Evolutionary conservation across 2,797 vertebrate genomes (phyloP).

Genomic region (Eulemur coronatus): DNA sequence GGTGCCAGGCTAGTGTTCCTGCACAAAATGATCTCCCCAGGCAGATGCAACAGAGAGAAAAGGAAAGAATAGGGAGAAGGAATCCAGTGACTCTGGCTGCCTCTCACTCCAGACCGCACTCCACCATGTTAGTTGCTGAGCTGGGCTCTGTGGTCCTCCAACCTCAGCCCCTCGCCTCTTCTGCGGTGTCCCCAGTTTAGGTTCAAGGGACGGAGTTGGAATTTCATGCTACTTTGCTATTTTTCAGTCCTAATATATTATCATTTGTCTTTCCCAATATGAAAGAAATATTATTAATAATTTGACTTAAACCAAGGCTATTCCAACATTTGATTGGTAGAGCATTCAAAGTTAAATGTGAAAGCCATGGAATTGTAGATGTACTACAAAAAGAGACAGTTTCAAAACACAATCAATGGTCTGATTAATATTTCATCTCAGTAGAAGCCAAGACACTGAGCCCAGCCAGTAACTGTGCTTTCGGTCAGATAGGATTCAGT

Average conservation of each 20-base stretch:
- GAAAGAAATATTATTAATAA: conserved; percentile 15
- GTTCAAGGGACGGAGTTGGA: neutral
- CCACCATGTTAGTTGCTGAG: neutral
- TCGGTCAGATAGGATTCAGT: neutral
- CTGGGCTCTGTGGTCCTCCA: neutral
- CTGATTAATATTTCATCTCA: conserved; percentile 51
- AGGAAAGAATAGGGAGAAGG: neutral
- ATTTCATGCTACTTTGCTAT: neutral
- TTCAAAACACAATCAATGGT: conserved; percentile 35
- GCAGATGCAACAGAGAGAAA: neutral
- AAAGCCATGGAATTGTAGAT: neutral
- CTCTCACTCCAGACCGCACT: neutral
- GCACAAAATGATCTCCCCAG: neutral
- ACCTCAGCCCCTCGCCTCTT: neutral
- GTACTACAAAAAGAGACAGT: conserved; percentile 26
- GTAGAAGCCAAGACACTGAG: neutral
- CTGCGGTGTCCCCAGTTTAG: neutral
- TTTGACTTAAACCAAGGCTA: conserved; percentile 27
- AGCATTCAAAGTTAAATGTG: conserved; percentile 5
- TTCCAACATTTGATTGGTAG: neutral
- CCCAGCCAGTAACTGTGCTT: neutral
- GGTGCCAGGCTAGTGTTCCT: neutral
- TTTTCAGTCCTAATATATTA: neutral
- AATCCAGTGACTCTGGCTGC: neutral
- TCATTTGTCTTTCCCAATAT: conserved; percentile 35